phyloP scores from a whole-genome alignment of 2,888 invertebrate species.

The Boloria euphrosyne region DNA sequence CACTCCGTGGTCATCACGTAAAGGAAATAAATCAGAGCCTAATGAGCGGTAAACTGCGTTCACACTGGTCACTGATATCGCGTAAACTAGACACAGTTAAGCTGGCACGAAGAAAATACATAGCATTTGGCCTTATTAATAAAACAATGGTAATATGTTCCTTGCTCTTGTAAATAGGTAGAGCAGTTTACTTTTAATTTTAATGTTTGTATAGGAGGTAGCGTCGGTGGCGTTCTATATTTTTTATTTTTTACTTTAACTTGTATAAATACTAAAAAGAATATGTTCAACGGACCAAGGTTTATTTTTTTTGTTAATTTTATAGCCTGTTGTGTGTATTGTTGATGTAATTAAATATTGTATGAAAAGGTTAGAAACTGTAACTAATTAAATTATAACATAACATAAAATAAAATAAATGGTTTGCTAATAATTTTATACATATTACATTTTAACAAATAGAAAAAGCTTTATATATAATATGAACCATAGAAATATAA shows the following conservation, averaged over 20 bases:
- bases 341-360: too few species aligned
- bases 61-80: slow-evolving; percentile 42
- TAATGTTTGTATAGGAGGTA: not conserved
- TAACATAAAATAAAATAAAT: too few species aligned
- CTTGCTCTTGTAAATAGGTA: not conserved
- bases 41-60: slow-evolving; percentile 48
- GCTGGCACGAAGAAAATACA: slow-evolving; percentile 27
- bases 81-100: slow-evolving; percentile 27
- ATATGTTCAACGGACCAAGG: not conserved
- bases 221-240: slow-evolving; percentile 14
- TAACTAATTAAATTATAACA: too few species aligned
- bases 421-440: too few species aligned
- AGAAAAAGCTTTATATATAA: too few species aligned
- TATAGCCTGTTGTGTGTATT: too few species aligned
- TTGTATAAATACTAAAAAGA: not conserved
- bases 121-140: slow-evolving; percentile 7
- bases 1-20: slow-evolving; percentile 62
- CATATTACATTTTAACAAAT: too few species aligned
- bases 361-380: too few species aligned
- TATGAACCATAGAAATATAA: too few species aligned
- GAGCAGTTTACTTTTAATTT: too few species aligned
- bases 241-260: not conserved
- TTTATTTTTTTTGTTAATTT: too few species aligned
- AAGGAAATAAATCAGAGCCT: slow-evolving; percentile 59
- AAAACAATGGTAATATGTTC: slow-evolving; percentile 2